Conservation (phyloP, 2,888 invertebrate species). For the Asteroscopus sphinx region DNA sequence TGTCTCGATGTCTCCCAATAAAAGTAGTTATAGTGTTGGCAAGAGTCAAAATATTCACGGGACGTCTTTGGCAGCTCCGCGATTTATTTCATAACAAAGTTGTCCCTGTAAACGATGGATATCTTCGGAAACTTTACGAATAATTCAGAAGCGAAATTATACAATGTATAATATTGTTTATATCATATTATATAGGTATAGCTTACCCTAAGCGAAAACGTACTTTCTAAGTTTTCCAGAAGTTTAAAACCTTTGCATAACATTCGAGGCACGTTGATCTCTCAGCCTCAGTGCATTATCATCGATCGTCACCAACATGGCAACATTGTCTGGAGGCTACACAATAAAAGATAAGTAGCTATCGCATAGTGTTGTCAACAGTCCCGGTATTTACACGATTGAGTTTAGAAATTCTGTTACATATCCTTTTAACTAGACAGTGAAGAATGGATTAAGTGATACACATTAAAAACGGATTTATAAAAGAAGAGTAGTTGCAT, state of each 20-base stretch:
- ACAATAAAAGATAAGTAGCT: conserved; percentile 86
- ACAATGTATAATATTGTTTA: not conserved
- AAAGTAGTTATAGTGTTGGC: conserved; percentile 32
- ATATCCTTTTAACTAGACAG: too few species aligned
- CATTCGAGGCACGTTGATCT: conserved; percentile 43
- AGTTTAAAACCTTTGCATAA: conserved; percentile 25
- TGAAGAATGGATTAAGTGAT: too few species aligned
- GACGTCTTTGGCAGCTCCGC: conserved; percentile 2
- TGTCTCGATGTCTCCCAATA: conserved; percentile 18
- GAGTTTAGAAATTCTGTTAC: not conserved
- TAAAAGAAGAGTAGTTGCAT: too few species aligned
- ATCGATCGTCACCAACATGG: conserved; percentile 75
- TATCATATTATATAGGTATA: conserved; percentile 1
- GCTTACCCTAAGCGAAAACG: conserved; percentile 1
- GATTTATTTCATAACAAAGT: conserved; percentile 18
- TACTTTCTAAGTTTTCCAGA: conserved; percentile 12
- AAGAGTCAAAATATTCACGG: not conserved
- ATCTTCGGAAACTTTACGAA: not conserved
- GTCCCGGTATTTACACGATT: conserved; percentile 15
- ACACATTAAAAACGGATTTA: too few species aligned
- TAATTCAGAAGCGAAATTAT: conserved; percentile 3
- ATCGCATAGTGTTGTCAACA: conserved; percentile 45
- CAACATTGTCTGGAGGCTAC: conserved; percentile 63
- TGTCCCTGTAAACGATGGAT: not conserved
- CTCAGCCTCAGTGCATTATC: conserved; percentile 69